Evolutionary conservation across 2,113 vertebrate species (phyloP).

Genomic region (Alligator sinensis): DNA sequence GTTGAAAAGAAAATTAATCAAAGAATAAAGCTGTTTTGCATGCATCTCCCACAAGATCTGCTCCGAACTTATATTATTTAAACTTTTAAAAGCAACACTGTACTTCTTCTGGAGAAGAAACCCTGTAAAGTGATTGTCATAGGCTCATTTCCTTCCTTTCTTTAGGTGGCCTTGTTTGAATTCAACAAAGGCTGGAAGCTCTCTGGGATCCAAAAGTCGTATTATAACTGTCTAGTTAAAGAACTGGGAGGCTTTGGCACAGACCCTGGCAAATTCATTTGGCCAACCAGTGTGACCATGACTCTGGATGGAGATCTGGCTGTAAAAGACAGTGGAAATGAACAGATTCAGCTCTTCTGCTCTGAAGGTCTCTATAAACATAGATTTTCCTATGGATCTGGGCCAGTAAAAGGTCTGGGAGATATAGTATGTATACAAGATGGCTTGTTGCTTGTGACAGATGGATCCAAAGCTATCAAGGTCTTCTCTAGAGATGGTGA

Average conservation of each 20-base stretch:
- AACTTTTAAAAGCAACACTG: neutral
- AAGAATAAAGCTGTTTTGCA: neutral
- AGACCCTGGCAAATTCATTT: constrained; percentile 27
- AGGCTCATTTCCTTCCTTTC: neutral
- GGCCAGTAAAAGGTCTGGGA: neutral
- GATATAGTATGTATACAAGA: neutral
- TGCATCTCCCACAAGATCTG: neutral
- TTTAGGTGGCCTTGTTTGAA: constrained; percentile 11
- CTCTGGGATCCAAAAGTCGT: constrained; percentile 25
- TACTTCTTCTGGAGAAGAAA: neutral
- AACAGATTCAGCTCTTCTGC: neutral
- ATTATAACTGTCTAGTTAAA: constrained; percentile 36
- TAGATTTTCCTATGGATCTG: constrained; percentile 2
- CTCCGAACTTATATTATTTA: neutral
- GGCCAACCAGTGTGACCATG: neutral
- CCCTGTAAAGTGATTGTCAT: neutral
- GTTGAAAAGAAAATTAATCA: no score
- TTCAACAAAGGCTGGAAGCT: constrained; percentile 42
- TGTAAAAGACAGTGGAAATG: constrained; percentile 10
- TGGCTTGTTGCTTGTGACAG: constrained; percentile 1
- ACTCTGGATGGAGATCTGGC: constrained; percentile 7
- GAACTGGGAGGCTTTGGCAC: neutral
- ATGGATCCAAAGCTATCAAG: constrained; percentile 11
- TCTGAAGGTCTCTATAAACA: neutral
- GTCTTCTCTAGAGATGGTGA: constrained; percentile 35